Base-by-base conservation (phyloP, 1,140 invertebrate genomes). In the Grapholita molesta region DNA sequence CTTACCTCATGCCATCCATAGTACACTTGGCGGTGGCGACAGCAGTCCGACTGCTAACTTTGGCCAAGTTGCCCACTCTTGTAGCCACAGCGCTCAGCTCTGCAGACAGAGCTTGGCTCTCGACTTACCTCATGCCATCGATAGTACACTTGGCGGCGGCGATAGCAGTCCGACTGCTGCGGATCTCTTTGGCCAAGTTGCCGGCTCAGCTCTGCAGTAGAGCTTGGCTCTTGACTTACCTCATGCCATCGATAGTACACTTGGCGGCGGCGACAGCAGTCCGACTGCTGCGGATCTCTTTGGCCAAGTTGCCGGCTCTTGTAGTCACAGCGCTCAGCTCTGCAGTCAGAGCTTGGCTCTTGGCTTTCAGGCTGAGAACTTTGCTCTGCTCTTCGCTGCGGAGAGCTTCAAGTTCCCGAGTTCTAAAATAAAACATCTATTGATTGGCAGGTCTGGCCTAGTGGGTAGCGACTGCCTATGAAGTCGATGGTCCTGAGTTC, bases 191-290 rank as follows among this genome's bases (percentile, higher is more conserved):
- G 28, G 28, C 28, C 28, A 30, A 30, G 28, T 30, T 30, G 3
- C 28, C 28, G 28, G 7, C 28, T 30, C 12, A 18, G 6, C 4
- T 48, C 42, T 48, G 7, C 28, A 30, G 28, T 30, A 30, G 28
- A 30, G 28, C 28, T 21, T 1, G n/a, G n/a, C 21, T 48, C 18
- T 48, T 48, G 11, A 24, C 73, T 78, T 8, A 92, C 88, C 98
- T 93, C 99, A 99, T 99, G 3, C 96, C 96, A 92, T 99, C 99
- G 73, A 99, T 99, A 23, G 97, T 97, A 1, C 96, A 94, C 90
- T 99, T 99, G 0, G 99, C 96, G 38, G 96, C 96, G 0, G 98
- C 97, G 0, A 99, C 98, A 18, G 57, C 99, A 84, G 86, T 99
- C 21, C 88, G 73, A 4, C 87, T 90, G 52, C 88, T 87, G 0